Evolutionary conservation across 2,888 invertebrate species (phyloP).

Genomic region (Tenthredo livida): DNA sequence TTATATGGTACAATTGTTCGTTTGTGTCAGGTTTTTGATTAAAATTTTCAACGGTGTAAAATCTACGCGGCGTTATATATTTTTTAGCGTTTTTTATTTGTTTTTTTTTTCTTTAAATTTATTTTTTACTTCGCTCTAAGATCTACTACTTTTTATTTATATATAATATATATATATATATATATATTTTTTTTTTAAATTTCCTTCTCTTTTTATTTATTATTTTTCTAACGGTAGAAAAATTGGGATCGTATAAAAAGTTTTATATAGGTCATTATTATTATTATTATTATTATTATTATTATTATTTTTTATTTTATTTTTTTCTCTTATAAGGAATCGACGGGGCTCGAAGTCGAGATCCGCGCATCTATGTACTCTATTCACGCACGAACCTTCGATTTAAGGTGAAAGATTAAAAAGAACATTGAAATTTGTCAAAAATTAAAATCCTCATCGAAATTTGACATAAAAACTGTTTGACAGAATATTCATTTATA

Average conservation of each 20-base stretch:
- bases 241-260: conserved; percentile 46
- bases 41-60: conserved; percentile 34
- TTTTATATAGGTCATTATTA: conserved; percentile 44
- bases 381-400: neutral
- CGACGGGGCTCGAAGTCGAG: conserved; percentile 66
- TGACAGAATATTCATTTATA: neutral
- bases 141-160: conserved; percentile 39
- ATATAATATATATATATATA: neutral
- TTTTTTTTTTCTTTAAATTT: conserved; percentile 41
- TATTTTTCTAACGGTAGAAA: conserved; percentile 50
- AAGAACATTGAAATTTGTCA: neutral
- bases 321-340: conserved; percentile 47
- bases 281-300: conserved; percentile 52
- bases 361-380: conserved; percentile 58
- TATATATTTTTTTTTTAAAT: conserved; percentile 8
- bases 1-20: neutral
- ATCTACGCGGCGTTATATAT: conserved; percentile 35
- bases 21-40: conserved; percentile 41
- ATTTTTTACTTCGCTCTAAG: conserved; percentile 34
- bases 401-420: neutral
- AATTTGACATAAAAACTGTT: neutral
- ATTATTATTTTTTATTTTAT: conserved; percentile 30
- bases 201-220: conserved; percentile 48
- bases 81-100: neutral
- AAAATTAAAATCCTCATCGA: neutral